Percentiles rank a stretch among this genome's conserved stretches.
Conservation (phyloP, 2,113 vertebrate genomes). For the Jacana jacana region DNA sequence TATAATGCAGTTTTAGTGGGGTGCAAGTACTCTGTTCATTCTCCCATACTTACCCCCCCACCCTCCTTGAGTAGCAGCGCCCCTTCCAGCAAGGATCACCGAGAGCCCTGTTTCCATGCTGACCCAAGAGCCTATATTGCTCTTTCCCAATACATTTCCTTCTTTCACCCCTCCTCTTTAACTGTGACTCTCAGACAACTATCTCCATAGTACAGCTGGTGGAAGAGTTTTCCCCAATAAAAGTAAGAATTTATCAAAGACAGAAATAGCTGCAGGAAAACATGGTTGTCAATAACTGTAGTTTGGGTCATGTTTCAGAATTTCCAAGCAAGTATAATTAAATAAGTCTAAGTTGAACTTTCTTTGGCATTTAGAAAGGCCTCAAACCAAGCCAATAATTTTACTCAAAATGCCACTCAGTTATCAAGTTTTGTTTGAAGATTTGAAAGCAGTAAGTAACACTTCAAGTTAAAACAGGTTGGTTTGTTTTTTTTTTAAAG, state of each 20-base stretch:
- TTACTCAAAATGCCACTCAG: neutral
- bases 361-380: neutral
- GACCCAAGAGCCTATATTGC: neutral
- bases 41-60: too few relatives aligned
- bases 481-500: neutral
- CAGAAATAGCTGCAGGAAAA: neutral
- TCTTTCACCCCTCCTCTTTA: neutral
- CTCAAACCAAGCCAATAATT: neutral
- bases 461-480: neutral
- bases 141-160: neutral
- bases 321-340: neutral
- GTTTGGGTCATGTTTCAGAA: neutral
- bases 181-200: neutral
- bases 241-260: neutral
- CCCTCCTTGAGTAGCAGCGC: neutral
- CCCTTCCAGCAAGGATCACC: neutral
- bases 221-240: neutral
- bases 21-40: neutral
- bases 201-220: neutral
- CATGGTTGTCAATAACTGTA: accelerated
- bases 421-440: neutral
- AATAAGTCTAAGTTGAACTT: neutral
- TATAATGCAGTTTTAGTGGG: neutral
- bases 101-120: neutral
- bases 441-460: neutral